Evolutionary conservation across 2,113 vertebrate species (phyloP).

Genomic region (Andinoacara biseriatus): DNA sequence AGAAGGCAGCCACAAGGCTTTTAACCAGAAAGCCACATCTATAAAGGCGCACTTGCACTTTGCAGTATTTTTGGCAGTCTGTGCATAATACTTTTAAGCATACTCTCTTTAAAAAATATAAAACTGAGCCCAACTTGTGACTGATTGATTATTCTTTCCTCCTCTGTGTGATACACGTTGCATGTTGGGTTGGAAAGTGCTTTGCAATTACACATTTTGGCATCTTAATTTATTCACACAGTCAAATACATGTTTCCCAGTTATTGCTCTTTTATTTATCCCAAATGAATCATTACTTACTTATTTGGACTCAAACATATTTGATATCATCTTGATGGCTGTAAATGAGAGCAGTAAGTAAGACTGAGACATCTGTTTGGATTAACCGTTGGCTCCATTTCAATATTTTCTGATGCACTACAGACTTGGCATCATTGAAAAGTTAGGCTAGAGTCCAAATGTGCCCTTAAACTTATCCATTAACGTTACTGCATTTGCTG

Average conservation of each 20-base stretch:
- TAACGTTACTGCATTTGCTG: slow-evolving; percentile 13
- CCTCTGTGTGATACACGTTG: not conserved
- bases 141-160: not conserved
- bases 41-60: not conserved
- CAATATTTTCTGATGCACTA: slow-evolving; percentile 40
- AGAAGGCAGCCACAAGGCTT: not conserved
- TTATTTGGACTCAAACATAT: slow-evolving; percentile 7
- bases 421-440: slow-evolving; percentile 41
- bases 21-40: not conserved
- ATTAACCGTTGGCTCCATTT: slow-evolving; percentile 30
- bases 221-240: not conserved
- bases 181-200: not conserved
- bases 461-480: slow-evolving; percentile 13
- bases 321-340: slow-evolving; percentile 23
- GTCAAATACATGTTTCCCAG: not conserved
- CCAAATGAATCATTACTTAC: slow-evolving; percentile 6
- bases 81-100: not conserved
- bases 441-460: slow-evolving; percentile 52
- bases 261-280: not conserved
- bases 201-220: not conserved
- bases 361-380: slow-evolving; percentile 34
- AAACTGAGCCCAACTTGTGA: not conserved
- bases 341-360: slow-evolving; percentile 22
- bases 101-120: not conserved
- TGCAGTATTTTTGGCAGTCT: not conserved